These are phyloP conservation scores for Cebidichthys violaceus DNA, from an alignment of 2,113 vertebrate species.

Conservation along the genomic window DNA sequence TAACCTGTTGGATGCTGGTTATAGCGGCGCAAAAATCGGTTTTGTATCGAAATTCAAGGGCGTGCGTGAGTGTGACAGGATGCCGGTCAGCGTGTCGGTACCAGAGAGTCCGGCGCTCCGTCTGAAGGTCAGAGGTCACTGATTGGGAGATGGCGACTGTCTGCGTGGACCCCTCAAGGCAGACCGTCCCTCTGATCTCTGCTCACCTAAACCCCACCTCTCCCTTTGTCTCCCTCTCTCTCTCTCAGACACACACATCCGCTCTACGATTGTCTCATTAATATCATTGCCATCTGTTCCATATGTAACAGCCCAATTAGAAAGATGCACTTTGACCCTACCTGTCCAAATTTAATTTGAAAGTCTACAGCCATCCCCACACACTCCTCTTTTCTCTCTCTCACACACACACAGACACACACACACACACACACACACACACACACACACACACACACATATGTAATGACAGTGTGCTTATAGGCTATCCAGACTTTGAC, in stretches of 20 bases:
- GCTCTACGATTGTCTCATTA: constrained; percentile 56
- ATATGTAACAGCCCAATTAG: constrained; percentile 78
- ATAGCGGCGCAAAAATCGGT: neutral
- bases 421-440: no score
- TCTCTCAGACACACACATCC: constrained; percentile 6
- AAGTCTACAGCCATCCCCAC: constrained; percentile 27
- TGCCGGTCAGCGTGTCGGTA: constrained; percentile 9
- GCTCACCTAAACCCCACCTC: constrained; percentile 36
- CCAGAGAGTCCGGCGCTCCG: constrained; percentile 12
- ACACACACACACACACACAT: neutral
- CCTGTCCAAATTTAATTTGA: constrained; percentile 74
- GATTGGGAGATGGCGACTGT: constrained; percentile 39
- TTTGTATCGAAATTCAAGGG: constrained; percentile 3
- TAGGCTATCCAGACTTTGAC: constrained; percentile 61
- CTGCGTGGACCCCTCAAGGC: neutral
- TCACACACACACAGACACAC: constrained; percentile 2
- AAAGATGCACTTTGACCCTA: constrained; percentile 74
- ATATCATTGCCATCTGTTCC: constrained; percentile 74
- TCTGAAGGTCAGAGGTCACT: constrained; percentile 46
- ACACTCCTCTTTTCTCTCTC: neutral
- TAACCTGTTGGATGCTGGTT: neutral
- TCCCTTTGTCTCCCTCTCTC: constrained; percentile 30
- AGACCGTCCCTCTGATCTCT: constrained; percentile 42
- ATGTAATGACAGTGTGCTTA: constrained; percentile 11
- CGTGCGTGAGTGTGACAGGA: neutral